phyloP scores from a whole-genome alignment of 2,797 vertebrate genomes.

The Sebastes baramenuke region DNA sequence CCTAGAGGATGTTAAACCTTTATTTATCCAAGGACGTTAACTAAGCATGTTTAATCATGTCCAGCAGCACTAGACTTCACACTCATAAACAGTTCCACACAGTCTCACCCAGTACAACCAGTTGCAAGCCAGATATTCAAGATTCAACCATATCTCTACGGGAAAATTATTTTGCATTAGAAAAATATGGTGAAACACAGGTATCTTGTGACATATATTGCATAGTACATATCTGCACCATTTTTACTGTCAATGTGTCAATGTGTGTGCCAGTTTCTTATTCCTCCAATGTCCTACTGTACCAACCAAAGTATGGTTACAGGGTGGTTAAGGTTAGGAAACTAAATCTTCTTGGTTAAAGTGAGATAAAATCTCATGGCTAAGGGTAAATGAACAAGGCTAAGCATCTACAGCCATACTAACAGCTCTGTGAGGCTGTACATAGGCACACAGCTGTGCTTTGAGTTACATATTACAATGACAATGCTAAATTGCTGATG shows the following conservation, averaged over 20 bases:
- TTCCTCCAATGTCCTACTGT: not conserved
- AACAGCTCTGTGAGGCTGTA: too few relatives aligned
- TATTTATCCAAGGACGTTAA: conserved; percentile 30
- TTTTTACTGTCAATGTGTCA: not conserved
- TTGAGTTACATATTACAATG: not conserved
- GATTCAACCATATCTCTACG: not conserved
- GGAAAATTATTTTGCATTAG: not conserved
- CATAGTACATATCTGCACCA: not conserved
- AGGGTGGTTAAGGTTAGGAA: not conserved
- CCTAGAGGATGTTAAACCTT: not conserved
- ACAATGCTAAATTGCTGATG: not conserved
- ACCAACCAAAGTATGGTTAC: not conserved
- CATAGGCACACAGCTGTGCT: too few relatives aligned
- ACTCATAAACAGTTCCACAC: conserved; percentile 15
- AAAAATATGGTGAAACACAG: not conserved
- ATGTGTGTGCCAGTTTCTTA: not conserved
- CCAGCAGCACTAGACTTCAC: conserved; percentile 6
- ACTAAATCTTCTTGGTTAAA: too few relatives aligned
- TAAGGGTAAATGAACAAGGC: not conserved
- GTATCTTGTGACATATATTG: not conserved
- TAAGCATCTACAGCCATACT: not conserved
- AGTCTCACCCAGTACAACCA: conserved; percentile 13
- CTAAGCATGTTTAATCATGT: conserved; percentile 28
- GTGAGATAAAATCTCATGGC: not conserved
- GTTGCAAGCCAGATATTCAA: not conserved